These are phyloP conservation scores for Rhinolophus sinicus DNA, from an alignment of 2,113 vertebrate genomes.

Conservation along the genomic window DNA sequence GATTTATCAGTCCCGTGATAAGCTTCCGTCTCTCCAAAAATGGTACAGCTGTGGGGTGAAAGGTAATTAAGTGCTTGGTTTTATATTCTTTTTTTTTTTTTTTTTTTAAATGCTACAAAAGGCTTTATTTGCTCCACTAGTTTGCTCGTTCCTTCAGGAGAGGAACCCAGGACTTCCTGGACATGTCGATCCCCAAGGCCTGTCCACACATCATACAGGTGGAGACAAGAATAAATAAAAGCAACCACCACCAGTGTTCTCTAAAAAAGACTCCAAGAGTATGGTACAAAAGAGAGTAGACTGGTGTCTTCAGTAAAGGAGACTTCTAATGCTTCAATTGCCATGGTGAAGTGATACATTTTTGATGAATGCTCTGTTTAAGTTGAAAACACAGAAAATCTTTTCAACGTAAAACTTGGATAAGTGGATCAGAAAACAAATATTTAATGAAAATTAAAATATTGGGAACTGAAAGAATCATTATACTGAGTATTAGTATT, in stretches of 20 bases:
- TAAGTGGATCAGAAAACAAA: neutral
- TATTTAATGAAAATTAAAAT: neutral
- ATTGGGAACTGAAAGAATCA: neutral
- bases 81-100: too few species aligned
- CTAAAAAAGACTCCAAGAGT: neutral
- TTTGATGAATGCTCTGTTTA: neutral
- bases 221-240: neutral
- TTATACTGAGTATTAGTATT: neutral
- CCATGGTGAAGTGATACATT: neutral
- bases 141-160: neutral
- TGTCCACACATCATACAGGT: neutral
- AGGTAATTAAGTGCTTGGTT: neutral
- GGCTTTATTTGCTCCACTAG: neutral
- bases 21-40: constrained; percentile 78
- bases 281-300: fast-evolving
- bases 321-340: neutral
- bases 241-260: fast-evolving
- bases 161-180: neutral
- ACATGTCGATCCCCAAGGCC: too few species aligned
- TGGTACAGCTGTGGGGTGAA: constrained; percentile 82
- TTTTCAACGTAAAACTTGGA: neutral
- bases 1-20: constrained; percentile 81
- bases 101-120: neutral
- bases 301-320: neutral
- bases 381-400: neutral